Evolutionary conservation across 1,140 invertebrate species (phyloP), one percentile per base, ranked within the genome.

Genomic region (Drosophila arizonae): DNA sequence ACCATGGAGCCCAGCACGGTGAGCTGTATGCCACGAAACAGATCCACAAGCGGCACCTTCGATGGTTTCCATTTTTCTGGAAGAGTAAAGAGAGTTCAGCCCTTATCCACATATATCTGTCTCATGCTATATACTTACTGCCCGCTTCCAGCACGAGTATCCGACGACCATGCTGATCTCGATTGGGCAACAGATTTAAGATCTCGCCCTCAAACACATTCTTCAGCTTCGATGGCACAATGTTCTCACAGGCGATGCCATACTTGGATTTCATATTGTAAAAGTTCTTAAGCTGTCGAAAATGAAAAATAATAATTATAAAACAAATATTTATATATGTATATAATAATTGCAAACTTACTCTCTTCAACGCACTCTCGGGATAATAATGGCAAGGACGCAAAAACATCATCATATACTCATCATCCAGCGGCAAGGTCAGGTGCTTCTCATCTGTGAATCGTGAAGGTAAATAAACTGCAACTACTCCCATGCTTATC

Each of bases 381-480:
- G 95, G 92, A 81, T 95, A 95, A 76, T 93, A 95, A 90, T 95
- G 95, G 70, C 93, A 94, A 43, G 95, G 95, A 48, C 95, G 92
- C 11, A 95, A 87, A 77, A 95, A 95, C 51, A 94, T 94, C 55
- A 93, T 91, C 13, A 95, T 92, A 39, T 95, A 94, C 2, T 94
- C 94, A 77, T 95, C 95, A 64, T 94, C 94, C 48, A 93, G 92
- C 36, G 92, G 92, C 74, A 92, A 94, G 58, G 93, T 90, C 6
- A 95, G 0, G 79, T 93, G 62, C 89, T 90, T 80, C 93, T 94
- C 78, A 82, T 93, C 93, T 92, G 4, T 41, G 79, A 64, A 66
- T 58, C 26, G 71, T 17, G 13, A 51, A 43, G 21, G 11, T 39
- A 33, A 46, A 11, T 4, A 33, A 6, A 15, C 13, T 28, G 10